phyloP scores from a whole-genome alignment of 2,113 vertebrate species.

The Tetraodon nigroviridis region DNA sequence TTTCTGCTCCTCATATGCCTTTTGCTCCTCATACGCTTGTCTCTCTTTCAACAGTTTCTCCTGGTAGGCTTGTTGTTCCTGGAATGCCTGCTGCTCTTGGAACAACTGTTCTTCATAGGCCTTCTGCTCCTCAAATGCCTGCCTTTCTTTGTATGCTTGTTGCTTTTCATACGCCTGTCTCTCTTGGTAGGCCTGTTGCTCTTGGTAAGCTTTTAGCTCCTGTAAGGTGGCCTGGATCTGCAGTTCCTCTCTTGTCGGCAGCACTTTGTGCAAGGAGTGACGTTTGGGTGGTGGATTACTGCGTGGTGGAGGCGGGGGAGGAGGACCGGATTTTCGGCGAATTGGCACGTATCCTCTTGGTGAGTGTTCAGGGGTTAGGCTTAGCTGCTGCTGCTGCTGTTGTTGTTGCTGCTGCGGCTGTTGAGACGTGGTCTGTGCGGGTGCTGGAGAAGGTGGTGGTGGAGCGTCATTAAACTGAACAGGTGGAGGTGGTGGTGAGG shows the following conservation, averaged over 20 bases:
- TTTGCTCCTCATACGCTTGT: conserved; percentile 59
- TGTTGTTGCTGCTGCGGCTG: conserved; percentile 23
- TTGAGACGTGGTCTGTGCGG: conserved; percentile 37
- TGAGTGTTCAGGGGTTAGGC: conserved; percentile 64
- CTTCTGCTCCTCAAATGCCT: conserved; percentile 57
- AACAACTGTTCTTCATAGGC: conserved; percentile 55
- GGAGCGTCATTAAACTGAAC: conserved; percentile 81
- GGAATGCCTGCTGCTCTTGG: conserved; percentile 52
- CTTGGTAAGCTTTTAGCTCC: conserved; percentile 61
- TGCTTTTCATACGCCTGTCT: conserved; percentile 50
- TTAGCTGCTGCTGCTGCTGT: conserved; percentile 37
- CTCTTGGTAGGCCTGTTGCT: conserved; percentile 58
- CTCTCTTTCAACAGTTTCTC: conserved; percentile 62
- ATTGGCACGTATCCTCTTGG: conserved; percentile 66
- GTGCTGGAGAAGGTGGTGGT: conserved; percentile 42
- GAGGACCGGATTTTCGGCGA: conserved; percentile 75
- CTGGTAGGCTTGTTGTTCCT: conserved; percentile 53
- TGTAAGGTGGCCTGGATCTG: conserved; percentile 63
- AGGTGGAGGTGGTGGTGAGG: conserved; percentile 83
- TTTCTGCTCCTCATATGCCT: conserved; percentile 53
- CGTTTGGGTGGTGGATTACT: conserved; percentile 70
- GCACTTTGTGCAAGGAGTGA: conserved; percentile 74
- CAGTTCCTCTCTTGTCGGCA: conserved; percentile 68
- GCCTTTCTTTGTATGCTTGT: conserved; percentile 52
- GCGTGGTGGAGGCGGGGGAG: conserved; percentile 76